Percentiles rank a stretch among this genome's conserved stretches.
Conservation (phyloP, 2,888 invertebrate species). For the Athalia rosae region DNA sequence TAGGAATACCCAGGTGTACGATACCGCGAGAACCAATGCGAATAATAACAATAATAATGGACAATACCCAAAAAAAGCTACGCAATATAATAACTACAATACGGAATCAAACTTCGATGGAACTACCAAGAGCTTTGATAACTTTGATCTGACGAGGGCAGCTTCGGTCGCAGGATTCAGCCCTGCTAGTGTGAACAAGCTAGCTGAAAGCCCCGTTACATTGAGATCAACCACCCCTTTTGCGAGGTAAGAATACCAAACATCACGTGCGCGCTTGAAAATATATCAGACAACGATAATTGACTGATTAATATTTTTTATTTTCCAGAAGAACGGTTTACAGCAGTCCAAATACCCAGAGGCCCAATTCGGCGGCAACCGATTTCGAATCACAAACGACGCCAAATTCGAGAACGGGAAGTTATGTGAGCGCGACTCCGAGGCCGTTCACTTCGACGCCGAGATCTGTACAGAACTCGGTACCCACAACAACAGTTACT, state of each 20-base stretch:
- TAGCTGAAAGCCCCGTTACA: constrained; percentile 64
- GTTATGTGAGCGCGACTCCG: constrained; percentile 70
- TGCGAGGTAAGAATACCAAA: constrained; percentile 60
- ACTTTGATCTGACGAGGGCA: constrained; percentile 62
- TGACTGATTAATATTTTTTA: background rate
- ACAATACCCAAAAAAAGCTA: constrained; percentile 65
- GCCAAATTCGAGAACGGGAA: constrained; percentile 65
- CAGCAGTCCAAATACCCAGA: constrained; percentile 63
- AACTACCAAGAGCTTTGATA: constrained; percentile 59
- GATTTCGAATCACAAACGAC: constrained; percentile 62
- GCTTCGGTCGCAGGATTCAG: constrained; percentile 69
- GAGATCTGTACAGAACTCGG: constrained; percentile 61
- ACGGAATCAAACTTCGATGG: constrained; percentile 64
- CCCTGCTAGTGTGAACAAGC: constrained; percentile 69
- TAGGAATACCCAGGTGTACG: constrained; percentile 26
- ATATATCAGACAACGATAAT: background rate
- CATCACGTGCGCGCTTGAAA: background rate
- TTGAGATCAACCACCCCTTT: constrained; percentile 65
- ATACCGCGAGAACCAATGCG: constrained; percentile 17
- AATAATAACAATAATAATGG: constrained; percentile 31
- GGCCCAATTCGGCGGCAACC: constrained; percentile 58
- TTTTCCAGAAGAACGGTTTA: constrained; percentile 64
- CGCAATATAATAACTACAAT: constrained; percentile 64
- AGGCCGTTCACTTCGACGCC: constrained; percentile 67
- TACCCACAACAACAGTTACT: constrained; percentile 65